phyloP scores from a whole-genome alignment of 2,888 invertebrate species.

The Octodonta nipae region DNA sequence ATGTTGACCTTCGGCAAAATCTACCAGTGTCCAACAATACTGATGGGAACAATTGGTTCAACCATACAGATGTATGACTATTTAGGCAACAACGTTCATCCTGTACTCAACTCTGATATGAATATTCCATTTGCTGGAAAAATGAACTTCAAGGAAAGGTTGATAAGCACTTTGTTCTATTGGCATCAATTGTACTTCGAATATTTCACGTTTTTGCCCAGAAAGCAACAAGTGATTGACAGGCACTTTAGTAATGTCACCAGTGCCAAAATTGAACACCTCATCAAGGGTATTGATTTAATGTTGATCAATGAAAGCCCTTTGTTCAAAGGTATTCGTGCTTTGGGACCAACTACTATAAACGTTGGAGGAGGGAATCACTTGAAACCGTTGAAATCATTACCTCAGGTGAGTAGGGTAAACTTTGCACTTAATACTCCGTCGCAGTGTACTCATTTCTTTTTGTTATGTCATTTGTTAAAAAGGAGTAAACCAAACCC shows the following conservation, averaged over 20 bases:
- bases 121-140: conserved; percentile 9
- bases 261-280: conserved; percentile 6
- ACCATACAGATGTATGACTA: conserved; percentile 6
- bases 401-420: too few species aligned
- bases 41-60: conserved; percentile 14
- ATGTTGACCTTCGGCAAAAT: conserved; percentile 14
- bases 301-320: conserved; percentile 1
- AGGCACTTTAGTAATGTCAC: conserved; percentile 8
- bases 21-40: conserved; percentile 18
- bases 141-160: conserved; percentile 30
- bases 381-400: conserved; percentile 1
- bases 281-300: background rate
- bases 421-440: too few species aligned
- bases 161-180: conserved; percentile 13
- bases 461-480: too few species aligned
- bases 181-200: conserved; percentile 5
- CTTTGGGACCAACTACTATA: background rate
- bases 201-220: conserved; percentile 8
- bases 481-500: too few species aligned
- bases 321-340: background rate
- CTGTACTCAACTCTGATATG: conserved; percentile 14
- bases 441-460: too few species aligned
- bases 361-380: background rate
- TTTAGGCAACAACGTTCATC: conserved; percentile 12
- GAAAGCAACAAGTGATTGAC: conserved; percentile 7